phyloP scores from a whole-genome alignment of 2,113 vertebrate species.

The Ammodytes marinus region DNA sequence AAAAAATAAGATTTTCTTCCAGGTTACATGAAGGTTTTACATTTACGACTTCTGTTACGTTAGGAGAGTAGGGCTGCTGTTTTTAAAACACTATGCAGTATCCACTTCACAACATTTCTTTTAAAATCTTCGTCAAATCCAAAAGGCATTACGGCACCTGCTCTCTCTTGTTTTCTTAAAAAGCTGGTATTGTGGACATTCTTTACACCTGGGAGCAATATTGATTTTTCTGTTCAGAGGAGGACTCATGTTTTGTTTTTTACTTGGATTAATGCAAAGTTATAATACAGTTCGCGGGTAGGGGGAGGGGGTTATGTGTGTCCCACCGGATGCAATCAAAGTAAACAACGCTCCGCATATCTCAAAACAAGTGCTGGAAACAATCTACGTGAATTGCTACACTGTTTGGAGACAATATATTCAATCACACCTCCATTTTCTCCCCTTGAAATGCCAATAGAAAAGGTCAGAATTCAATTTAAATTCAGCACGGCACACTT shows the following conservation, averaged over 20 bases:
- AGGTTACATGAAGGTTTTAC: background rate
- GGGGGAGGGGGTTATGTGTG: conserved; percentile 1
- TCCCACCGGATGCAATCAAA: conserved; percentile 74
- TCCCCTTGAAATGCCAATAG: conserved; percentile 34
- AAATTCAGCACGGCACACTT: conserved; percentile 51
- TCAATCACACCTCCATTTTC: conserved; percentile 52
- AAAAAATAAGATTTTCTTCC: background rate
- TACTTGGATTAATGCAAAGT: conserved; percentile 44
- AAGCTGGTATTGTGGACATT: background rate
- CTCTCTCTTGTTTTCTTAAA: background rate
- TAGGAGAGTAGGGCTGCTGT: background rate
- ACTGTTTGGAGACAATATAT: conserved; percentile 59
- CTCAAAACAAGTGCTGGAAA: conserved; percentile 51
- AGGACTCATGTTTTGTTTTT: conserved; percentile 47
- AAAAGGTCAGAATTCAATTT: conserved; percentile 67
- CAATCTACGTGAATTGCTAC: conserved; percentile 45
- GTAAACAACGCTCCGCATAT: conserved; percentile 41
- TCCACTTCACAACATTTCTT: background rate
- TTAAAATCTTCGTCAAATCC: background rate
- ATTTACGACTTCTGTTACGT: background rate
- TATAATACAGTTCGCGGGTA: conserved; percentile 70
- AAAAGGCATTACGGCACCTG: background rate
- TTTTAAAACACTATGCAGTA: background rate
- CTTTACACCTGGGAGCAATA: background rate
- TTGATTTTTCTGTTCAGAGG: conserved; percentile 13